Evolutionary conservation across 2,797 vertebrate species (phyloP), one percentile per base, ranked within the genome.

Genomic region (Triplophysa yarkandensis): DNA sequence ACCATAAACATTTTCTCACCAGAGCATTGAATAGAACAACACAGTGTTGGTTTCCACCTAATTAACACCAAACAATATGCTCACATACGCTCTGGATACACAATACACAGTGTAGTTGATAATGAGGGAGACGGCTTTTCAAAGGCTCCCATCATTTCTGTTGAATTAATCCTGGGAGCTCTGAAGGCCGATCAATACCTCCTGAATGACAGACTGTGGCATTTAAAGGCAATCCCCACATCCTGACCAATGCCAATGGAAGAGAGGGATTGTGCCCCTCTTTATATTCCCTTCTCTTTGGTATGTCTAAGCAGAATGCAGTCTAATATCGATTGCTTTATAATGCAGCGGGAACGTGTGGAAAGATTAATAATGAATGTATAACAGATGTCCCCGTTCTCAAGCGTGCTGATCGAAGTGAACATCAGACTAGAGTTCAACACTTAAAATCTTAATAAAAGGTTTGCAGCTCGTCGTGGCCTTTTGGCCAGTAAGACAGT

Each of bases 171-270:
- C 50, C 55, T 43, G 39, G 4, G 39, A 30, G 48, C 48, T 63
- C 39, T 74, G 70, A 28, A 36, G 54, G 65, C 66, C 79, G 81
- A 84, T 84, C 83, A 71, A 84, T 84, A 79, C 32, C 62, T 61
- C 39, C 58, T 58, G 80, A 82, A 84, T 80, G 77, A 78, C 78
- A 75, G 66, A 74, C 66, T 81, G 67, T 82, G 79, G 66, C 77
- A 84, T 84, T 84, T 82, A 82, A 77, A 84, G 69, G 62, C 81
- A 81, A 82, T 83, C 79, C 78, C 60, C 68, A 60, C 54, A 63
- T 60, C 70, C 54, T 65, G 68, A 55, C 48, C 69, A 57, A 60
- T 34, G 62, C 67, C 62, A 39, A 71, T 36, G 27, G 43, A 57
- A 71, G 62, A 79, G 63, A 39, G 19, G 28, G 27, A 67, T 77